These are phyloP conservation scores for Eucriotettix oculatus DNA, from an alignment of 2,888 invertebrate species.

Conservation along the genomic window DNA sequence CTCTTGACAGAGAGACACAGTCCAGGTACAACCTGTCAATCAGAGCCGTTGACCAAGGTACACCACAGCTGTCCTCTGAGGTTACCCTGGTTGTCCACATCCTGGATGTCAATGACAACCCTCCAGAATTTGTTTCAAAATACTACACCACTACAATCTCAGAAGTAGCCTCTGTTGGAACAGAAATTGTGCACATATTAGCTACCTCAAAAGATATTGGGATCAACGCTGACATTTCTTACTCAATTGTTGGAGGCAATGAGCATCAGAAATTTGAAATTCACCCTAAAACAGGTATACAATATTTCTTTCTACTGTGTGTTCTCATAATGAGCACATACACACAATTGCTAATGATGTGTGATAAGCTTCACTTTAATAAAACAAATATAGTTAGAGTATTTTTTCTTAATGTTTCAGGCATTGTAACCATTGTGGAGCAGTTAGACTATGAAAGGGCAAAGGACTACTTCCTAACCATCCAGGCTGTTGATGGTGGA, in stretches of 20 bases:
- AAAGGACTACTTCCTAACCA: constrained; percentile 68
- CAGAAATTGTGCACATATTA: constrained; percentile 64
- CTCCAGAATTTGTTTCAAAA: constrained; percentile 76
- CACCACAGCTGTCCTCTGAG: constrained; percentile 49
- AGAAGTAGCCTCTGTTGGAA: constrained; percentile 61
- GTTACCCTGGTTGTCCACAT: constrained; percentile 62
- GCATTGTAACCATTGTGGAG: constrained; percentile 58
- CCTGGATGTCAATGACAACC: constrained; percentile 89
- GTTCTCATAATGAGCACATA: not conserved
- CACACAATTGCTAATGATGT: not conserved
- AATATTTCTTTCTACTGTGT: not conserved
- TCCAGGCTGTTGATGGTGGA: constrained; percentile 82
- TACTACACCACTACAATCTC: constrained; percentile 61
- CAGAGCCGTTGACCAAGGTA: constrained; percentile 68
- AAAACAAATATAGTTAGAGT: not conserved
- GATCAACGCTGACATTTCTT: constrained; percentile 80
- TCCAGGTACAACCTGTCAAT: constrained; percentile 72
- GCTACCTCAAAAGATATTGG: constrained; percentile 90
- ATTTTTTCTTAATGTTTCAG: constrained; percentile 22
- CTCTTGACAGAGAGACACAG: constrained; percentile 73
- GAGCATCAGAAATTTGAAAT: constrained; percentile 73
- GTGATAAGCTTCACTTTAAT: too few relatives aligned
- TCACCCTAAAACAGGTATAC: constrained; percentile 39
- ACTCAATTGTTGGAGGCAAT: constrained; percentile 78
- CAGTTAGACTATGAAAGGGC: constrained; percentile 77